Conservation (phyloP, 2,888 invertebrate species). For the Leptopilina myrica region DNA sequence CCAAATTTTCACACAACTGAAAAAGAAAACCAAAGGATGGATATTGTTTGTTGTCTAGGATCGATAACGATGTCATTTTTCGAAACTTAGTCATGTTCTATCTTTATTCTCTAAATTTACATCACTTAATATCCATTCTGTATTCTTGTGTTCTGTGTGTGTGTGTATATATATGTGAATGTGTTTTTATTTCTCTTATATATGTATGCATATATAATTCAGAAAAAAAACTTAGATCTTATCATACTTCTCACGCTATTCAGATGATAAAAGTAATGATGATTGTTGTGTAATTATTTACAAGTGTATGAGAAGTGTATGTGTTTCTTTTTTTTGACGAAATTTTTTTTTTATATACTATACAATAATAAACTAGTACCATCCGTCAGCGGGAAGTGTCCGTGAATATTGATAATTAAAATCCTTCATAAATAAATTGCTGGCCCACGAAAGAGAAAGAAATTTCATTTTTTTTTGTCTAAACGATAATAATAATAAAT, state of each 20-base stretch:
- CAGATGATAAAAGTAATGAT: constrained; percentile 61
- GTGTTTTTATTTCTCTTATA: constrained; percentile 5
- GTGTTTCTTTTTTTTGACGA: constrained; percentile 51
- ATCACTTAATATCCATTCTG: constrained; percentile 50
- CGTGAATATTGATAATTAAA: background rate
- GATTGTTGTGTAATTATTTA: constrained; percentile 62
- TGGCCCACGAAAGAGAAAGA: background rate
- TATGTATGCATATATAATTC: constrained; percentile 45
- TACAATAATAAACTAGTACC: constrained; percentile 55
- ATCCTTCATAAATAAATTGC: background rate
- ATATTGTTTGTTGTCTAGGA: background rate
- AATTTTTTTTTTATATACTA: constrained; percentile 56
- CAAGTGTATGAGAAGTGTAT: constrained; percentile 49
- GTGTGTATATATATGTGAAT: background rate
- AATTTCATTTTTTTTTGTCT: too few species aligned
- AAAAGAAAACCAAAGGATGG: constrained; percentile 2
- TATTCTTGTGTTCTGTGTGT: background rate
- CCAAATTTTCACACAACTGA: too few species aligned
- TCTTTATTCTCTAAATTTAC: constrained; percentile 63
- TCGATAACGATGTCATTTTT: constrained; percentile 29
- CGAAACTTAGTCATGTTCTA: constrained; percentile 44
- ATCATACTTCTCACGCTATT: constrained; percentile 58
- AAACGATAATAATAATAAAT: background rate
- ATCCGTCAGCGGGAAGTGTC: constrained; percentile 22
- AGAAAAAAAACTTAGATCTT: constrained; percentile 57